Base-by-base conservation (phyloP, 2,888 invertebrate genomes). In the Dexiosoma caninum region DNA sequence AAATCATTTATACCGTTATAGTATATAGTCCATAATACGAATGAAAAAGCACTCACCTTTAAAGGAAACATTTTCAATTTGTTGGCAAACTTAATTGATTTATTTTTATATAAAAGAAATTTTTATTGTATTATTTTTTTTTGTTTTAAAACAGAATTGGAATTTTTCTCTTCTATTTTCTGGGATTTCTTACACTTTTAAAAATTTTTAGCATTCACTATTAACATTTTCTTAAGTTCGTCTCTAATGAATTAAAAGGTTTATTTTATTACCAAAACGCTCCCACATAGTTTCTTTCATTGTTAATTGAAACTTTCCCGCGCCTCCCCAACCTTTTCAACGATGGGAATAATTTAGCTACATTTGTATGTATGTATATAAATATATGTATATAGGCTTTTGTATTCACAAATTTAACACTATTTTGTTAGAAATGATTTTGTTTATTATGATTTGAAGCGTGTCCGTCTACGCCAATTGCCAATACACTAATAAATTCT, bases 401-500 rank as follows among this genome's bases (percentile, higher is more conserved):
- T 64, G 1, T 49, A 16, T 57, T 21, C 30, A 62, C 32, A 57
- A n/a, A n/a, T 70, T 62, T 23, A 44, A 5, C 21, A 51, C 23
- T 62, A 30, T 7, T 66, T 57, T 57, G 19, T 21, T 42, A 51
- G 8, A 51, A 27, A 44, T 44, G 23, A 35, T 62, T n/a, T 71
- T 76, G n/a, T 57, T 70, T 74, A 67, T 71, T 57, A 57, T 23
- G 57, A 16, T 57, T 30, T 57, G 4, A 30, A 21, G 1, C 37
- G 44, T 69, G 72, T 74, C 81, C 72, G 77, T 81, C 77, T 81
- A 77, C 57, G 72, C 37, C 81, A 81, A 81, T 81, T 77, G 81
- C 81, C 81, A 81, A 77, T 81, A 64, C 81, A 77, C 81, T 81
- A 81, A 77, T 81, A 81, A 81, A 81, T 77, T 81, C 72, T 77